Evolutionary conservation across 2,888 invertebrate genomes (phyloP).

Genomic region (Andrena marginata): DNA sequence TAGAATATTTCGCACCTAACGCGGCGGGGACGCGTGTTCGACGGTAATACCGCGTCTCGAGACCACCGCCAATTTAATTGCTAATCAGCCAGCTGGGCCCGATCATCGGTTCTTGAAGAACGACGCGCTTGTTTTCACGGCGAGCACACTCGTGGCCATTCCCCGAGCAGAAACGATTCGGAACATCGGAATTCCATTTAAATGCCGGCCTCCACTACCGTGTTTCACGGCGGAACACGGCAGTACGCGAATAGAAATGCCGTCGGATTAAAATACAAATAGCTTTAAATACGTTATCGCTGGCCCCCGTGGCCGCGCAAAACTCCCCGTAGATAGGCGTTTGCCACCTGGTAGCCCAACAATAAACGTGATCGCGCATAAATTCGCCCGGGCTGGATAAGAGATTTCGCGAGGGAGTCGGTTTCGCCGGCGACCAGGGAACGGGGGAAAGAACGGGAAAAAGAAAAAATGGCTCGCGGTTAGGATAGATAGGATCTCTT

Average conservation of each 20-base stretch:
- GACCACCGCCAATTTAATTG: conserved; percentile 11
- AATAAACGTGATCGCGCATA: conserved; percentile 38
- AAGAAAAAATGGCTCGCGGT: conserved; percentile 22
- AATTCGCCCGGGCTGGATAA: conserved; percentile 29
- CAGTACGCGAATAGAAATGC: conserved; percentile 16
- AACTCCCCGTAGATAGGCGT: conserved; percentile 29
- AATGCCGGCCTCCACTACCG: neutral
- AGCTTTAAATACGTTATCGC: conserved; percentile 33
- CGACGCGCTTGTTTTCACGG: neutral
- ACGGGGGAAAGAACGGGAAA: neutral
- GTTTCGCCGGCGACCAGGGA: conserved; percentile 17
- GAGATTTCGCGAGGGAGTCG: conserved; percentile 47
- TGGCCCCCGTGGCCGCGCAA: neutral
- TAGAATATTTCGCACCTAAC: conserved; percentile 1
- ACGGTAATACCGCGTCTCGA: neutral
- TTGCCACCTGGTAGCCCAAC: conserved; percentile 1
- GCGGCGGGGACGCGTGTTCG: neutral
- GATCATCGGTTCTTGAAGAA: conserved; percentile 3
- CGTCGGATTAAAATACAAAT: conserved; percentile 23
- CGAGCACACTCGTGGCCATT: neutral
- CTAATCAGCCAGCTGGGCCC: neutral
- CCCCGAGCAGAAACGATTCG: neutral
- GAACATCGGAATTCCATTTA: conserved; percentile 36
- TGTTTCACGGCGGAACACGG: neutral
- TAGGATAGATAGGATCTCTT: conserved; percentile 57